phyloP scores from a whole-genome alignment of 2,888 invertebrate species.

The Drosophila longiperda region DNA sequence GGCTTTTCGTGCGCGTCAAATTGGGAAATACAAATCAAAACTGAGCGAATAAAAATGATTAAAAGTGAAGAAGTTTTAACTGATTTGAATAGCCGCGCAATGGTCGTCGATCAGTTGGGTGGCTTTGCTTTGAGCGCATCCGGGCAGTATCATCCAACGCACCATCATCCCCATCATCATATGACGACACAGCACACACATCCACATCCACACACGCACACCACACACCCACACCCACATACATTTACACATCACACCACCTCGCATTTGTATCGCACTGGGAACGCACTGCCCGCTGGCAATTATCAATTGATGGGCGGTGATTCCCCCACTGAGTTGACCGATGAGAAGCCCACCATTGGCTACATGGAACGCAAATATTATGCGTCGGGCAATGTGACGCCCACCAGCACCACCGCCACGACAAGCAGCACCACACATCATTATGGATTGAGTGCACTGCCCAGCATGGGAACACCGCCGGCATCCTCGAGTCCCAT shows the following conservation, averaged over 20 bases:
- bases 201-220: conserved; percentile 30
- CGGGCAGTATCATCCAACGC: conserved; percentile 50
- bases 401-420: conserved; percentile 48
- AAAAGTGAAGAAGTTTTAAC: conserved; percentile 83
- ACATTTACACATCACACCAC: conserved; percentile 49
- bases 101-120: conserved; percentile 63
- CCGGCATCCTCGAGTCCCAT: conserved; percentile 79
- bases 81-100: conserved; percentile 64
- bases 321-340: conserved; percentile 80
- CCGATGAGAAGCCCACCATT: conserved; percentile 82
- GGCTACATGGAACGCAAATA: conserved; percentile 82
- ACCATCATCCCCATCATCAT: conserved; percentile 58
- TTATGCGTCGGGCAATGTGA: conserved; percentile 66
- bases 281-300: conserved; percentile 72
- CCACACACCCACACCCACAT: conserved; percentile 36
- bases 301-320: conserved; percentile 77
- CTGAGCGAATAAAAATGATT: conserved; percentile 72
- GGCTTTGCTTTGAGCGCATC: conserved; percentile 49
- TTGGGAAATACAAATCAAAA: conserved; percentile 13
- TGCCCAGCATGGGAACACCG: conserved; percentile 77
- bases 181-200: conserved; percentile 48
- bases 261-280: conserved; percentile 73
- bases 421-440: conserved; percentile 30
- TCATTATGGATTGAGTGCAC: conserved; percentile 67
- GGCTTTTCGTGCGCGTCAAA: conserved; percentile 10